Conservation (phyloP, 2,888 invertebrate species). For the Luperina testacea region DNA sequence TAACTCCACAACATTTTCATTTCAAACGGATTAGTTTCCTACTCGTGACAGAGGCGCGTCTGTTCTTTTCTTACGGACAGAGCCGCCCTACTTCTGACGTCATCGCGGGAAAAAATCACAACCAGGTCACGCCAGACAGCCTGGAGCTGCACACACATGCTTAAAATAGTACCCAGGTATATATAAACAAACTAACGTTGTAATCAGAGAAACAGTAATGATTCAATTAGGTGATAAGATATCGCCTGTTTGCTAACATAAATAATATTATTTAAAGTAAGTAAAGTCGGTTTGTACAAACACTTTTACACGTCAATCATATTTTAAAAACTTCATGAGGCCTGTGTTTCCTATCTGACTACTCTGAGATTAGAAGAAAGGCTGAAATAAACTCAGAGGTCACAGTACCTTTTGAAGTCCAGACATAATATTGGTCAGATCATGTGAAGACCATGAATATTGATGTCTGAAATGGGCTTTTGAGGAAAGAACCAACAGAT, state of each 20-base stretch:
- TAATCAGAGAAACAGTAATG: neutral
- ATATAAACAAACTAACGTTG: slow-evolving; percentile 8
- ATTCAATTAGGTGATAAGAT: neutral
- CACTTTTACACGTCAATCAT: too few species aligned
- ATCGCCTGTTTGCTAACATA: neutral
- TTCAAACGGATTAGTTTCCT: slow-evolving; percentile 40
- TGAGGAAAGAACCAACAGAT: too few species aligned
- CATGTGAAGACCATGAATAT: too few species aligned
- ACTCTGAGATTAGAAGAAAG: neutral
- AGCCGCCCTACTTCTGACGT: slow-evolving; percentile 59
- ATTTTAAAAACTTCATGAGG: too few species aligned
- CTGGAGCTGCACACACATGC: slow-evolving; percentile 18
- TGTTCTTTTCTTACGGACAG: slow-evolving; percentile 51
- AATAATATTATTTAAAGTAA: neutral
- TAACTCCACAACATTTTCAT: neutral
- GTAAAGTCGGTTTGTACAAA: too few species aligned
- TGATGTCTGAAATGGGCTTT: too few species aligned
- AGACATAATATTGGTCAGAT: too few species aligned
- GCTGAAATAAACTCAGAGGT: neutral
- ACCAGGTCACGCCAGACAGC: slow-evolving; percentile 56
- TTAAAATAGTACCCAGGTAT: neutral
- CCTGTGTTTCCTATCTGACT: neutral
- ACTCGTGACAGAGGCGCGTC: slow-evolving; percentile 22
- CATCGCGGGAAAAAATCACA: slow-evolving; percentile 51
- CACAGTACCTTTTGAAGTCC: neutral